These are phyloP conservation scores for Coelopa pilipes DNA, from an alignment of 2,888 invertebrate genomes.

Conservation along the genomic window DNA sequence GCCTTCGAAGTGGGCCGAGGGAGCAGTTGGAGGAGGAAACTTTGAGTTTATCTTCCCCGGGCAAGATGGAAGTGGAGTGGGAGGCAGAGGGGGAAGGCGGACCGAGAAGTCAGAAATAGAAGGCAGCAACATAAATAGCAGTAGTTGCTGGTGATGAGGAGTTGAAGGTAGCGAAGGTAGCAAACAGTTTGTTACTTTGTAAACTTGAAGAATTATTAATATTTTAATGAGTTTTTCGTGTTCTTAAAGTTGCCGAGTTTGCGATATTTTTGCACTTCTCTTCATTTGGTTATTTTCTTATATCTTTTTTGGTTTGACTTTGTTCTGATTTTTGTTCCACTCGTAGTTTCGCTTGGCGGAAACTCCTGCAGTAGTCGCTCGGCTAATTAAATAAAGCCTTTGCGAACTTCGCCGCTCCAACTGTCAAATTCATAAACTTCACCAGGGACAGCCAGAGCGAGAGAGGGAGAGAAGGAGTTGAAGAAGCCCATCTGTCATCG, in stretches of 20 bases:
- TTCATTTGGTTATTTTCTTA: background rate
- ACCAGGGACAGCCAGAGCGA: too few species aligned
- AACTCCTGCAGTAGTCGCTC: slow-evolving; percentile 61
- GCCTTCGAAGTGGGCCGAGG: too few species aligned
- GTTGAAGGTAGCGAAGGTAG: too few species aligned
- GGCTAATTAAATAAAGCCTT: slow-evolving; percentile 59
- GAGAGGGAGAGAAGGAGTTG: too few species aligned
- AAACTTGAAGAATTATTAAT: slow-evolving; percentile 27
- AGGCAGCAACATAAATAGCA: too few species aligned
- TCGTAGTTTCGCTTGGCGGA: slow-evolving; percentile 41
- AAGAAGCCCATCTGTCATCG: too few species aligned
- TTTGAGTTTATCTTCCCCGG: background rate
- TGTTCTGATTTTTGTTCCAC: background rate
- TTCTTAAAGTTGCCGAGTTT: slow-evolving; percentile 36
- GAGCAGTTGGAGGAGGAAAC: background rate
- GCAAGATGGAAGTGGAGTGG: too few species aligned
- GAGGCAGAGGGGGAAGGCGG: too few species aligned
- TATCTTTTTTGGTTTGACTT: slow-evolving; percentile 1
- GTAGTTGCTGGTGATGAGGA: too few species aligned
- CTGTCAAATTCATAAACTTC: too few species aligned
- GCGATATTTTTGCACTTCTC: background rate
- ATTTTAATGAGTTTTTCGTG: slow-evolving; percentile 35
- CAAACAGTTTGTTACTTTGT: slow-evolving; percentile 33
- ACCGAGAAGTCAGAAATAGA: too few species aligned
- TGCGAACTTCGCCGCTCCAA: background rate